Conservation (phyloP, 2,888 invertebrate genomes). For the Oxytorus armatus region DNA sequence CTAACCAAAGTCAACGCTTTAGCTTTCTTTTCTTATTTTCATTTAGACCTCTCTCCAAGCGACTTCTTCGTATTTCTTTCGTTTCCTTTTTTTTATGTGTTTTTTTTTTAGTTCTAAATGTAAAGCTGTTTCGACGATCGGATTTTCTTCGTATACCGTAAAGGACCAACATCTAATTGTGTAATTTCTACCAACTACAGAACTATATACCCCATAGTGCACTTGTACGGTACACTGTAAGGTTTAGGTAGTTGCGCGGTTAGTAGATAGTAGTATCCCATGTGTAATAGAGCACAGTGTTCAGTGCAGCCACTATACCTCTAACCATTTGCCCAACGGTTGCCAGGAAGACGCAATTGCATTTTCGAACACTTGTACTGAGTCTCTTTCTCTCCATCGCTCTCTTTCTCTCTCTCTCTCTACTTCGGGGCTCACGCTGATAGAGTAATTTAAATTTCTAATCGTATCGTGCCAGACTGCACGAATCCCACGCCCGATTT, state of each 20-base stretch:
- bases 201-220: constrained; percentile 1
- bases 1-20: too few species aligned
- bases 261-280: constrained; percentile 26
- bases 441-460: constrained; percentile 63
- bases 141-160: constrained; percentile 37
- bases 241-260: constrained; percentile 15
- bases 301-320: constrained; percentile 3
- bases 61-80: too few species aligned
- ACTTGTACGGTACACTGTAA: constrained; percentile 6
- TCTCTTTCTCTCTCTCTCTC: too few species aligned
- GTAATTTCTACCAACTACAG: constrained; percentile 48
- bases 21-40: too few species aligned
- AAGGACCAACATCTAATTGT: constrained; percentile 36
- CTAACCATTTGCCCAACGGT: constrained; percentile 46
- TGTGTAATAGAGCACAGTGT: constrained; percentile 29
- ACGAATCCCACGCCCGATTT: constrained; percentile 14
- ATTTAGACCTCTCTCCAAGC: too few species aligned
- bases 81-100: too few species aligned
- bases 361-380: constrained; percentile 41
- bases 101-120: not conserved
- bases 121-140: constrained; percentile 32
- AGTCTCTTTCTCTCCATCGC: constrained; percentile 37
- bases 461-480: constrained; percentile 30
- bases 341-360: constrained; percentile 56
- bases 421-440: constrained; percentile 45